Conservation (phyloP, 2,113 vertebrate species). For the human (Homo sapiens) region DNA sequence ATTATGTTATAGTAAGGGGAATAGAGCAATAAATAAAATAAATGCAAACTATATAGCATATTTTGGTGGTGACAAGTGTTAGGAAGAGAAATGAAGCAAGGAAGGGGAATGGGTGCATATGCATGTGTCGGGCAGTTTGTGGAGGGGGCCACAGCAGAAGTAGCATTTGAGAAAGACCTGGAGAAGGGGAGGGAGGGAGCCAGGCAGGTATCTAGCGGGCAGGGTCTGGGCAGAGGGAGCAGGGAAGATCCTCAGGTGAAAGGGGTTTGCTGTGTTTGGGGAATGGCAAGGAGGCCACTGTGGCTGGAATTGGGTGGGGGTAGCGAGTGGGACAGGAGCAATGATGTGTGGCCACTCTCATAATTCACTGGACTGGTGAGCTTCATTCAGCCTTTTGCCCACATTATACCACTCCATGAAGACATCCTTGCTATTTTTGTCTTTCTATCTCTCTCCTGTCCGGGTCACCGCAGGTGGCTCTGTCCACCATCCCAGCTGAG, state of each 20-base stretch:
- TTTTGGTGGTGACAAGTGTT: not conserved
- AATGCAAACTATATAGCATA: not conserved
- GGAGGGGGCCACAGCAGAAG: not conserved
- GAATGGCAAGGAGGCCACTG: not conserved
- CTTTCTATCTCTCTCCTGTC: not conserved
- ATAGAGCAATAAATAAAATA: not conserved
- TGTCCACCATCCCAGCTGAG: no score
- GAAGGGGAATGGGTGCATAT: not conserved
- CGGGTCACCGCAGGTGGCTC: not conserved
- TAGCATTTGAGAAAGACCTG: not conserved
- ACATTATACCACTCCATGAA: not conserved
- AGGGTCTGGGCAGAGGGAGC: not conserved
- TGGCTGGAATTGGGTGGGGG: not conserved
- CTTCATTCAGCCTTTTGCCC: no score
- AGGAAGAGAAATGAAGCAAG: not conserved
- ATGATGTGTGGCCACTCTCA: not conserved
- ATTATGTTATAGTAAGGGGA: not conserved
- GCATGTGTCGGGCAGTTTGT: no score
- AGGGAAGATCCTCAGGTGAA: not conserved
- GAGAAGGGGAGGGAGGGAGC: not conserved
- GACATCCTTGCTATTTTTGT: not conserved
- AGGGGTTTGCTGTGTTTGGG: not conserved
- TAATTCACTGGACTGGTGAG: no score
- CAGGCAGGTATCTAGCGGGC: not conserved
- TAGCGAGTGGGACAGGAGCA: rapidly evolving